Base-by-base conservation (phyloP, 2,113 vertebrate species). In the Eonycteris spelaea region DNA sequence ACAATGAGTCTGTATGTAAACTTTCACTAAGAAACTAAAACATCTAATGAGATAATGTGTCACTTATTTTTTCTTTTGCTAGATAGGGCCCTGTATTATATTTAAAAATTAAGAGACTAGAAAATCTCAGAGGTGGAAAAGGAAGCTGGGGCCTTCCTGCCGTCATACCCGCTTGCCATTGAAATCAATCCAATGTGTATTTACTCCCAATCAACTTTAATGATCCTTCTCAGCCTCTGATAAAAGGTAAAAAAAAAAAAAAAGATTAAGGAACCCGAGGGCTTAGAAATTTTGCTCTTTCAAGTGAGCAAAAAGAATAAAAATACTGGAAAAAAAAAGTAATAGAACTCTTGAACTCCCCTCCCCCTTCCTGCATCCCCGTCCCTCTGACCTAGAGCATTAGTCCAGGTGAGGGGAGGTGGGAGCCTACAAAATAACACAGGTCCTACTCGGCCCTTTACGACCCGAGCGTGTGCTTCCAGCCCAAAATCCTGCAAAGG, bases 11-110 rank as follows among this genome's bases (percentile, higher is more conserved):
- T 33, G 6, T 40, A 74, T 45, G 43, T 8, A 86, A 82, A 61
- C 48, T 45, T 84, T 95, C 51, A 88, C 21, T 51, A 84, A 96
- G 15, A 45, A 91, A 91, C 28, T 13, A 82, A 91, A 79, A 77
- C 10, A 70, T 55, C 84, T 74, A 82, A 59, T 70, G 19, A 80
- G 70, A 83, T 73, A 21, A 53, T 43, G 57, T 82, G 51, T 40
- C 48, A 38, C 28, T 63, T 33, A 78, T 48, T 88, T 82, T 14
- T 12, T 71, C 19, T 61, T 86, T 89, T 90, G 35, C 26, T 33
- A 67, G 51, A 30, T 63, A 82, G 40, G 21, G 22, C 3, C 1
- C 87, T 40, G 2, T 9, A 15, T 65, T 80, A 40, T 43, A 68
- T 40, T 82, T 6, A 92, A 96, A 30, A 80, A 33, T 18, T 14